phyloP scores from a whole-genome alignment of 2,797 vertebrate species.

The Dipus sagitta region DNA sequence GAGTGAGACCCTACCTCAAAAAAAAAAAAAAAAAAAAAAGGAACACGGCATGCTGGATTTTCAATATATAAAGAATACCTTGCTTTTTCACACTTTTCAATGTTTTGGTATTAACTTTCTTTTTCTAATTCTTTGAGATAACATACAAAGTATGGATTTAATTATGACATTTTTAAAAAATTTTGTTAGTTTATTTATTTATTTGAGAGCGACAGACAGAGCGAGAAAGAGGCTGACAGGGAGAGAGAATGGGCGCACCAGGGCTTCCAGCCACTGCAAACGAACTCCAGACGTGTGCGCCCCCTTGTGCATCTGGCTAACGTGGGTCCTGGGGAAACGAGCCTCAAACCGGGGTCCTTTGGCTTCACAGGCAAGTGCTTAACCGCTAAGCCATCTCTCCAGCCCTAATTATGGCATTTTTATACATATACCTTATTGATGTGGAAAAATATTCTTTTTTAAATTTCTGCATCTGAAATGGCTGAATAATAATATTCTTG shows the following conservation, averaged over 20 bases:
- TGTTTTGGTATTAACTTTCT: conserved; percentile 1
- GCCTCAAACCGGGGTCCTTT: too few relatives aligned
- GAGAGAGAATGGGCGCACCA: too few relatives aligned
- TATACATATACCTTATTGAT: not conserved
- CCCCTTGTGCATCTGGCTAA: too few relatives aligned
- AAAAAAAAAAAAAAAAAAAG: not conserved
- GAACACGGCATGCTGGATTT: conserved; percentile 19
- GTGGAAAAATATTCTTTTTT: not conserved
- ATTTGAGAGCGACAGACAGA: too few relatives aligned
- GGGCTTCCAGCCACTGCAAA: too few relatives aligned
- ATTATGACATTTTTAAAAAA: not conserved
- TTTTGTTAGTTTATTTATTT: too few relatives aligned
- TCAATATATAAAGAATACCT: conserved; percentile 47
- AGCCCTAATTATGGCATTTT: not conserved
- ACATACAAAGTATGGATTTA: not conserved
- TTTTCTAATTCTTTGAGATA: not conserved
- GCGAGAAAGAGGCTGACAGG: too few relatives aligned
- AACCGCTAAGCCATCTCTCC: too few relatives aligned
- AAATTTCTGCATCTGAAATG: conserved; percentile 48
- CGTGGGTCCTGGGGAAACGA: too few relatives aligned
- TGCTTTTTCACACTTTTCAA: not conserved
- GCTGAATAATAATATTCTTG: conserved; percentile 21
- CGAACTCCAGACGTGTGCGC: too few relatives aligned
- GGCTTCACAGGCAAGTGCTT: too few relatives aligned
- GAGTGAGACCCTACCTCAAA: too few relatives aligned